Evolutionary conservation across 2,888 invertebrate species (phyloP), one percentile per base, ranked within the genome.

Genomic region (Julus scandinavius): DNA sequence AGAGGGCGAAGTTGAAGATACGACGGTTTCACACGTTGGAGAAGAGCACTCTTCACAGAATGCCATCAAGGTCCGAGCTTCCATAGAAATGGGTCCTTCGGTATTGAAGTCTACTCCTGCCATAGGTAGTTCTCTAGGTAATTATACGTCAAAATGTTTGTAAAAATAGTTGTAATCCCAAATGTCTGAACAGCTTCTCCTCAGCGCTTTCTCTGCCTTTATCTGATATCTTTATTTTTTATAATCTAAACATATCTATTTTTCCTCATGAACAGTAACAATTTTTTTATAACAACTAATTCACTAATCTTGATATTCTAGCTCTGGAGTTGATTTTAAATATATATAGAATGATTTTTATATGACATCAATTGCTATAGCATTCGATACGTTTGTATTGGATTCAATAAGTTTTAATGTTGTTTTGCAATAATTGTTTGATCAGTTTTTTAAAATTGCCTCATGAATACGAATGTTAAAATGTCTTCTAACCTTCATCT

Each of bases 51-150:
- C 63, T 54, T 54, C 54, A 54, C 63, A 63, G 63, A 63, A 20
- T 20, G 63, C 63, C 20, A 63, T 63, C 5, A 63, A 63, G 20
- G 63, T 63, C 20, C 63, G 63, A 20, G 63, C 63, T 20, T 63
- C 63, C 63, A 63, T 63, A n/a, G 63, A 63, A 20, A 63, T 63
- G 63, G 63, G 63, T 20, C 63, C 63, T n/a, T 63, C 63, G 20
- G 63, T 63, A 7, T 20, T 63, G 20, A 63, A 63, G 85, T 85
- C 85, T 17, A 85, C 85, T 17, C 85, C 85, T 6, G 85, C 85
- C 85, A 85, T 85, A 1, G 63, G 63, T 20, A 63, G 63, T 20
- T 20, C n/a, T 20, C 63, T 63, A 20, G 63, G 63, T 63, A 63
- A 63, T 15, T 54, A 54, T 54, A 54, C 17, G 54, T 54, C 15